phyloP scores from a whole-genome alignment of 2,888 invertebrate species.

The Ctenicera cuprea region DNA sequence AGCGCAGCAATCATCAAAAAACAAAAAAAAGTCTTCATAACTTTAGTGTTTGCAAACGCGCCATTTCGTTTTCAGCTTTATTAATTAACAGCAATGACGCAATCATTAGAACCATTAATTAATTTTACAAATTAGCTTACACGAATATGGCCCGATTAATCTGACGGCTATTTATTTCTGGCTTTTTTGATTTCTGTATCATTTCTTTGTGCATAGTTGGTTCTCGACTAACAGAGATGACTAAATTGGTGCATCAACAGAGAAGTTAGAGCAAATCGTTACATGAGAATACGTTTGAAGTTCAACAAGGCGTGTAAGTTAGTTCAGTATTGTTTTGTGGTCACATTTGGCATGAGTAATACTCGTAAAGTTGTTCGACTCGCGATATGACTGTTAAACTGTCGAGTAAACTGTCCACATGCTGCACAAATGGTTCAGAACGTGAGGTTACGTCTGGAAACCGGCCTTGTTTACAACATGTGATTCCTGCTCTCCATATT shows the following conservation, averaged over 20 bases:
- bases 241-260: not conserved
- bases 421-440: constrained; percentile 50
- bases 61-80: constrained; percentile 31
- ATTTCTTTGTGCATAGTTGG: not conserved
- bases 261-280: constrained; percentile 17
- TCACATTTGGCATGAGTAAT: constrained; percentile 50
- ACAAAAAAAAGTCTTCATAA: constrained; percentile 26
- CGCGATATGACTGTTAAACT: constrained; percentile 53
- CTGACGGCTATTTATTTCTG: not conserved
- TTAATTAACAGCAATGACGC: constrained; percentile 29
- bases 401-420: constrained; percentile 52
- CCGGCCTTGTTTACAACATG: constrained; percentile 39
- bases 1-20: constrained; percentile 9
- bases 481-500: constrained; percentile 21
- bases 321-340: constrained; percentile 49
- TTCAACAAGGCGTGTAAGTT: constrained; percentile 42
- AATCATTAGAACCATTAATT: constrained; percentile 33
- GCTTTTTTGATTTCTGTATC: not conserved
- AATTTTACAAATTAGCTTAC: constrained; percentile 32
- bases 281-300: constrained; percentile 27
- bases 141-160: constrained; percentile 15
- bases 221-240: not conserved
- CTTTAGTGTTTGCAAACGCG: constrained; percentile 26
- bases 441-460: constrained; percentile 42
- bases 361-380: constrained; percentile 51